These are phyloP conservation scores for Carettochelys insculpta DNA, from an alignment of 2,113 vertebrate species.

Conservation along the genomic window DNA sequence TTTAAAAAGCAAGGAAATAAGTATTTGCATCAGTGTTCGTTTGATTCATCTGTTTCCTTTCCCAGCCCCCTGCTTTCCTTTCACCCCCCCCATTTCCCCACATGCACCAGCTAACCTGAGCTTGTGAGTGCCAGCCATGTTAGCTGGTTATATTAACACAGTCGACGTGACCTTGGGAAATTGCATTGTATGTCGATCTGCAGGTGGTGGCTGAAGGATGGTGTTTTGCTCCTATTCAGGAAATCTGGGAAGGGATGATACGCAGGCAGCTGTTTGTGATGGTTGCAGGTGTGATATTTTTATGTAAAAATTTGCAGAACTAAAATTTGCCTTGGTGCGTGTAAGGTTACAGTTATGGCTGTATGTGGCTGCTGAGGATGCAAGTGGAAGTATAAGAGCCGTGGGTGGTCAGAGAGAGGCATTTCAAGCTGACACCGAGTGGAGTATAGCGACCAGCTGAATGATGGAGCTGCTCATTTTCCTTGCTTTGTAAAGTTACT, in stretches of 20 bases:
- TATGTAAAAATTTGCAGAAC: neutral
- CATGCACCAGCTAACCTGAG: neutral
- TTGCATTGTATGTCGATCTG: too few species aligned
- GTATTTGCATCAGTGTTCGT: neutral
- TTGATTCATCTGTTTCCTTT: rapidly evolving
- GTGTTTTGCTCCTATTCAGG: neutral
- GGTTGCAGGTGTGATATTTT: neutral
- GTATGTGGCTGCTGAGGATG: neutral
- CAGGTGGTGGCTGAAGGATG: neutral
- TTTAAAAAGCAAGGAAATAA: neutral
- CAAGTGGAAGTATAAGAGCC: neutral
- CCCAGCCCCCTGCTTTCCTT: neutral
- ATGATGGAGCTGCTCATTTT: neutral
- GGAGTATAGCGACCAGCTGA: too few species aligned
- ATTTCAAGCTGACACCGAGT: rapidly evolving
- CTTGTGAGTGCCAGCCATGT: rapidly evolving
- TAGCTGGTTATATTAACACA: neutral
- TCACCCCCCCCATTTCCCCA: rapidly evolving
- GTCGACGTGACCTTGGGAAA: neutral
- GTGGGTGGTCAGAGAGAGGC: neutral
- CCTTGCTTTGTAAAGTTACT: neutral
- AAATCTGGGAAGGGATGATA: neutral
- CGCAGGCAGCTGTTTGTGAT: neutral
- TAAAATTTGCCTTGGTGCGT: rapidly evolving
- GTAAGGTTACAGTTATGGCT: neutral